Evolutionary conservation across 2,888 invertebrate species (phyloP).

Genomic region (Thymelicus sylvestris): DNA sequence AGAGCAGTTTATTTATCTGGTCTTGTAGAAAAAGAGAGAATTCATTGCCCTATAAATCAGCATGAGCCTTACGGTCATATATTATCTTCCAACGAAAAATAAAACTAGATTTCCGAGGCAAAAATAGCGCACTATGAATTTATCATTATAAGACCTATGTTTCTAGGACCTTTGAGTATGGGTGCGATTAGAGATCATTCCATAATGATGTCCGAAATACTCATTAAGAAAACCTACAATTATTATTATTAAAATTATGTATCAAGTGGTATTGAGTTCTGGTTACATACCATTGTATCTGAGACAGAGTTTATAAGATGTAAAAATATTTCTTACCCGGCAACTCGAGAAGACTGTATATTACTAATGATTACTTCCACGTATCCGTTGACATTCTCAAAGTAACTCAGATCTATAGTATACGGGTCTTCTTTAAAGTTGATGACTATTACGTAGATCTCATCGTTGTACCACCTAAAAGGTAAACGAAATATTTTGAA

Average conservation of each 20-base stretch:
- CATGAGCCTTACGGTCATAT: constrained; percentile 19
- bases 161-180: background rate
- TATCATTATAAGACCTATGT: background rate
- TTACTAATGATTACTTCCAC: constrained; percentile 80
- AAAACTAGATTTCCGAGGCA: constrained; percentile 16
- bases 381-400: constrained; percentile 71
- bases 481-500: background rate
- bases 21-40: constrained; percentile 19
- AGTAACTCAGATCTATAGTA: constrained; percentile 81
- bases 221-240: no score
- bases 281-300: no score
- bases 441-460: constrained; percentile 76
- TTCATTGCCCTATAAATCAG: constrained; percentile 30
- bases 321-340: constrained; percentile 64
- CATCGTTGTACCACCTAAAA: constrained; percentile 55
- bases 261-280: no score
- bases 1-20: constrained; percentile 26
- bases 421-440: constrained; percentile 83
- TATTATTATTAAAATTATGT: no score
- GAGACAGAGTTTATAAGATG: no score
- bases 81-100: constrained; percentile 21
- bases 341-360: constrained; percentile 72
- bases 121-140: background rate
- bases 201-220: no score
- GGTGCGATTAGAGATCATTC: no score